phyloP scores from a whole-genome alignment of 2,888 invertebrate species.

The Mylabris sibirica region DNA sequence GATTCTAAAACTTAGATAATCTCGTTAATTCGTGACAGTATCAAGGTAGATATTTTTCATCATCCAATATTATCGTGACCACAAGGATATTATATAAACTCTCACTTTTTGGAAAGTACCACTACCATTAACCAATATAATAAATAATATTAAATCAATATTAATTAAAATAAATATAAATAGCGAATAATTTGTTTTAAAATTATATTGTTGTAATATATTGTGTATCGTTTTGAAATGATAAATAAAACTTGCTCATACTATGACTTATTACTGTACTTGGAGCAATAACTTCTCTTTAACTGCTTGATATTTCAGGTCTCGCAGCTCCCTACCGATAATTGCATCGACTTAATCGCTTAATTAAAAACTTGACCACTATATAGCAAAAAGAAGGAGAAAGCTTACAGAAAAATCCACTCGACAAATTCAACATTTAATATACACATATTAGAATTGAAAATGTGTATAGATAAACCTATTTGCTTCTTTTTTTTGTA shows the following conservation, averaged over 20 bases:
- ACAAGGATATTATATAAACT: constrained; percentile 40
- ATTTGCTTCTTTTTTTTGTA: neutral
- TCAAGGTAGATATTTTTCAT: constrained; percentile 50
- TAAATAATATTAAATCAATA: constrained; percentile 37
- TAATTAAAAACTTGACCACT: constrained; percentile 9
- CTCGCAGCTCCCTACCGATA: constrained; percentile 12
- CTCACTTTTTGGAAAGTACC: constrained; percentile 46
- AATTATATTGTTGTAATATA: constrained; percentile 27
- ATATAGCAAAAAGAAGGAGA: neutral
- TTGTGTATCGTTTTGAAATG: constrained; percentile 22
- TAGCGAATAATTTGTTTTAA: constrained; percentile 28
- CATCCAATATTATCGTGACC: constrained; percentile 42
- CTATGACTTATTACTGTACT: constrained; percentile 29
- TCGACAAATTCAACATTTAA: neutral
- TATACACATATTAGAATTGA: neutral
- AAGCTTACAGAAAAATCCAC: neutral
- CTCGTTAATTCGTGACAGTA: constrained; percentile 49
- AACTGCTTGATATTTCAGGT: constrained; percentile 31
- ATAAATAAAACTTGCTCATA: constrained; percentile 27
- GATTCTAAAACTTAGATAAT: constrained; percentile 40
- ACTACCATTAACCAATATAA: constrained; percentile 37
- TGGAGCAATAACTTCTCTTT: constrained; percentile 31
- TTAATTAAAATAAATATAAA: constrained; percentile 39
- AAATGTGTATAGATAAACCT: neutral
- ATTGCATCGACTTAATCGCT: constrained; percentile 10